Evolutionary conservation across 2,113 vertebrate genomes (phyloP).

Genomic region (Cololabis saira): DNA sequence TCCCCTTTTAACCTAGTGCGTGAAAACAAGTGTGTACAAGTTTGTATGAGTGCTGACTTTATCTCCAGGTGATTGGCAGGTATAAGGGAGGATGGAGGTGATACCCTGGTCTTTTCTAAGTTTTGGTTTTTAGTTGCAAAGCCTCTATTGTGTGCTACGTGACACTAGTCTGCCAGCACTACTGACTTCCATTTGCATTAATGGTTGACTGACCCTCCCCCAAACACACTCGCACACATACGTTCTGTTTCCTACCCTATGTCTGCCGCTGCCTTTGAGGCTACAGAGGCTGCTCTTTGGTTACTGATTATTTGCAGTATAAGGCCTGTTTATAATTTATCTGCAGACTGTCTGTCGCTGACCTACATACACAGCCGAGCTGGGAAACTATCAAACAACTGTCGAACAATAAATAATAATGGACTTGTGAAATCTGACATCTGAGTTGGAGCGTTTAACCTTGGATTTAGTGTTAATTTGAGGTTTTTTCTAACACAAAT

Average conservation of each 20-base stretch:
- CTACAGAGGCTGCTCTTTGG: constrained; percentile 42
- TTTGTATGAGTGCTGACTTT: constrained; percentile 14
- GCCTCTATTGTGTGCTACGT: constrained; percentile 65
- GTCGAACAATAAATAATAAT: constrained; percentile 11
- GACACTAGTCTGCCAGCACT: constrained; percentile 58
- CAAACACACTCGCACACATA: constrained; percentile 8
- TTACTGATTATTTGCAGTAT: constrained; percentile 61
- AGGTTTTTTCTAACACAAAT: not conserved
- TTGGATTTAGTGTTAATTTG: constrained; percentile 6
- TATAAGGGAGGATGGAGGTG: constrained; percentile 41
- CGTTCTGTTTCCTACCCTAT: constrained; percentile 32
- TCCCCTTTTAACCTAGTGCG: not conserved
- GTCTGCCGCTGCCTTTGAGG: constrained; percentile 16
- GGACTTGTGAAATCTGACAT: constrained; percentile 16
- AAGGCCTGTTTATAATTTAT: constrained; percentile 58
- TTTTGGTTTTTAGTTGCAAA: constrained; percentile 71
- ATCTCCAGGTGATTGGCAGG: constrained; percentile 43
- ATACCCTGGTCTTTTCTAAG: constrained; percentile 49
- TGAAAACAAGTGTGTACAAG: constrained; percentile 6
- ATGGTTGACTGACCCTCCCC: constrained; percentile 27
- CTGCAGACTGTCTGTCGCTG: constrained; percentile 36
- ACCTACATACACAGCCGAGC: constrained; percentile 44
- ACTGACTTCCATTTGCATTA: constrained; percentile 59
- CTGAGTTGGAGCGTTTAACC: constrained; percentile 1
- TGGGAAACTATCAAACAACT: constrained; percentile 27